Evolutionary conservation across 2,888 invertebrate genomes (phyloP), one percentile per base, ranked within the genome.

Genomic region (Pammene fasciana): DNA sequence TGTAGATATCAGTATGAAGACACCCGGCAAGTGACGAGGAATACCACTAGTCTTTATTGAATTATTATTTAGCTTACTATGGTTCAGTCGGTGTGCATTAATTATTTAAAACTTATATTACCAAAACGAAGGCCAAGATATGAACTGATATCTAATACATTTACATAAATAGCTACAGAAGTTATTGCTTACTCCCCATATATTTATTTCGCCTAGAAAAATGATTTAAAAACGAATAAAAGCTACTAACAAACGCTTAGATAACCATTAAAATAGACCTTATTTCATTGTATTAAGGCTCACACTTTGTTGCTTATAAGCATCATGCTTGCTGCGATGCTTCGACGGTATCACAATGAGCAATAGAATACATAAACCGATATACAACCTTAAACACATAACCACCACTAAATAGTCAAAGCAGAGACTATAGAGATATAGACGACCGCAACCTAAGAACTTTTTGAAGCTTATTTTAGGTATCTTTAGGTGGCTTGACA

Each of bases 31-130:
- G 26, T 4, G 26, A 26, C 26, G 26, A 26, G 26, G 26, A 4
- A 26, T 26, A 26, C 26, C 1, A 26, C 4, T 26, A 13, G 60
- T 36, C 10, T 45, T 45, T 9, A 45, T 18, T 66, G 54, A 60
- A 10, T 10, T 34, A 52, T n/a, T 41, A 57, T 26, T 50, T 66
- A 11, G 41, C 65, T 50, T 57, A 41, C 48, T 46, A 67, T 45
- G 60, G 54, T 50, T 66, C 57, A 61, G 61, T 50, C 61, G 11
- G 11, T 46, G 18, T 26, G 34, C 11, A 48, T 38, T 59, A 34
- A 43, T 34, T 60, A 14, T 38, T 16, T 13, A 34, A 45, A 60
- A 66, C 50, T 36, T n/a, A 46, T 41, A 36, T 14, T 65, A 59
- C 50, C 41, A 61, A 61, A 18, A 14, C 14, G 48, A 61, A 61